Evolutionary conservation across 2,888 invertebrate species (phyloP).

Genomic region (Hirudinaria manillensis): DNA sequence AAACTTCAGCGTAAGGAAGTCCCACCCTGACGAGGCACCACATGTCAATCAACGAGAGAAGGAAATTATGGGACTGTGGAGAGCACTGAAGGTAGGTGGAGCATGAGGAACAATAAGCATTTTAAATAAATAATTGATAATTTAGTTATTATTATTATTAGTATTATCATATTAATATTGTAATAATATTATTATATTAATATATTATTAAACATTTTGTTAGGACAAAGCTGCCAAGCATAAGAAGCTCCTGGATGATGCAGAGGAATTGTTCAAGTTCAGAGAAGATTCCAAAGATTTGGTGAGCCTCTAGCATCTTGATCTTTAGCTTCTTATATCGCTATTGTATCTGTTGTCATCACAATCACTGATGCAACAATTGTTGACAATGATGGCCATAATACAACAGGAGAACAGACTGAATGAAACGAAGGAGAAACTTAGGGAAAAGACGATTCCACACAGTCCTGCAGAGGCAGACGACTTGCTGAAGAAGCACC

Average conservation of each 20-base stretch:
- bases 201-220: not conserved
- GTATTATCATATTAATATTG: not conserved
- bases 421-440: conserved; percentile 43
- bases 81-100: conserved; percentile 63
- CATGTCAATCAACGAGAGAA: conserved; percentile 78
- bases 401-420: conserved; percentile 37
- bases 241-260: conserved; percentile 78
- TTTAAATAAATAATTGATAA: not conserved
- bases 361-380: not conserved
- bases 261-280: conserved; percentile 90
- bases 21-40: conserved; percentile 81
- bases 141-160: too few species aligned
- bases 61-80: conserved; percentile 82
- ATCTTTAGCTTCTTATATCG: not conserved
- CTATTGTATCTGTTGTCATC: not conserved
- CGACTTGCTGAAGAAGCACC: conserved; percentile 77
- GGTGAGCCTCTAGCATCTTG: conserved; percentile 47
- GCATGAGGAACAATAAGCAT: not conserved
- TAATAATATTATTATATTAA: not conserved
- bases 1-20: conserved; percentile 69
- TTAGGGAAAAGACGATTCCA: conserved; percentile 50
- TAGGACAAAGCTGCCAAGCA: conserved; percentile 77
- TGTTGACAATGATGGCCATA: not conserved
- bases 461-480: conserved; percentile 79
- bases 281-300: conserved; percentile 73